Evolutionary conservation across 2,888 invertebrate species (phyloP), one percentile per base, ranked within the genome.

Genomic region (Amiota minor): DNA sequence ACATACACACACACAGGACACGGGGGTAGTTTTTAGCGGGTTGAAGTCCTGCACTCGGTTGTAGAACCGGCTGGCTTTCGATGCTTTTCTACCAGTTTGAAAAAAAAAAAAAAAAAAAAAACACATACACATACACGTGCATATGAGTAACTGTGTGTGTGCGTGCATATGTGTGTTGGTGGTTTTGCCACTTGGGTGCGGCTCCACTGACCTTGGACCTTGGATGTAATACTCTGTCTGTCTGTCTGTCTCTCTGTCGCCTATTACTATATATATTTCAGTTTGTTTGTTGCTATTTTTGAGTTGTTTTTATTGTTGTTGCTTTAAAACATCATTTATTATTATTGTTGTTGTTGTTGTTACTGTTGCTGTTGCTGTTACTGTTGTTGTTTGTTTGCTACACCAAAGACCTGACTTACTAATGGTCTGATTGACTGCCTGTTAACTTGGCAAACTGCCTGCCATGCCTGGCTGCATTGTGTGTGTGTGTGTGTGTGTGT

Each of bases 401-500:
- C 3, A 12, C n/a, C 4, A n/a, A 12, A n/a, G 12, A 4, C 14
- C 53, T 50, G 53, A n/a, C 53, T 67, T 23, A 18, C 56, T 18
- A 18, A 56, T 11, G n/a, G 9, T 56, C n/a, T 53, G n/a, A n/a
- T 50, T 50, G 53, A 2, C 53, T 50, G 53, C 50, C 12, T 49
- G 49, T 12, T 49, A 10, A 12, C 9, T 12, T 49, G 49, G 49
- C 50, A 14, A 11, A n/a, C 10, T 56, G 56, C 56, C 53, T 53
- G 53, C 14, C 53, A 3, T 53, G 35, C 35, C 35, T 35, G 6
- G 6, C 2, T 35, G 35, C 35, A 35, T 16, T 16, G 46, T 64
- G 12, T 46, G 16, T 12, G 64, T 45, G 64, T n/a, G 62, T 62
- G 64, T 16, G 12, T 62, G 62, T 62, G 45, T 62, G 62, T 18